Evolutionary conservation across 2,888 invertebrate species (phyloP).

Genomic region (Euclidia mi): DNA sequence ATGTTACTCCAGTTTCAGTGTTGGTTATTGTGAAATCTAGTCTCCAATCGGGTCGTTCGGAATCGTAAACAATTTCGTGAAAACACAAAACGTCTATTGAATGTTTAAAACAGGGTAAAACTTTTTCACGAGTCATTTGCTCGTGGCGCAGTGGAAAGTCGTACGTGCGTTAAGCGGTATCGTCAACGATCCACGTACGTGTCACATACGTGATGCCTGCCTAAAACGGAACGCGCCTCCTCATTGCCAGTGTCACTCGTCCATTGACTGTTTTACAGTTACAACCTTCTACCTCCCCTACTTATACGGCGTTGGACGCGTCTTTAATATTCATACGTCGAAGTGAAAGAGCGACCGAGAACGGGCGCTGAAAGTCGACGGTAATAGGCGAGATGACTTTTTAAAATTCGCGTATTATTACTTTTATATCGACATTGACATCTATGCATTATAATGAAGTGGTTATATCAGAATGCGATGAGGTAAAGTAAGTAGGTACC

Average conservation of each 20-base stretch:
- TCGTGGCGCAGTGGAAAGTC: conserved; percentile 80
- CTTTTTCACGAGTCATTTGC: conserved; percentile 66
- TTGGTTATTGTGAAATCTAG: conserved; percentile 1
- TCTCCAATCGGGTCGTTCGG: neutral
- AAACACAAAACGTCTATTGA: conserved; percentile 33
- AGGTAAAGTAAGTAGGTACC: conserved; percentile 19
- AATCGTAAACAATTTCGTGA: neutral
- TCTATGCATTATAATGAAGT: conserved; percentile 28
- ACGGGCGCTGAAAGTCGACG: conserved; percentile 55
- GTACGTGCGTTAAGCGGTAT: conserved; percentile 66
- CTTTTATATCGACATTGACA: conserved; percentile 32
- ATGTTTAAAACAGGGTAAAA: conserved; percentile 58
- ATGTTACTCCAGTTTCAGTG: conserved; percentile 1
- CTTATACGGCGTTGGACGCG: conserved; percentile 75
- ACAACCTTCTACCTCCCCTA: conserved; percentile 74
- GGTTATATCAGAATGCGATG: conserved; percentile 28
- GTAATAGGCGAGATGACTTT: conserved; percentile 48
- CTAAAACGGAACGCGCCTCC: conserved; percentile 76
- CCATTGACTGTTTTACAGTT: conserved; percentile 86
- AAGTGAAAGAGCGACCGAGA: conserved; percentile 72
- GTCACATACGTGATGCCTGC: conserved; percentile 76
- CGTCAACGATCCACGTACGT: conserved; percentile 74
- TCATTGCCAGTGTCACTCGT: conserved; percentile 85
- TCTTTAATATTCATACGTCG: conserved; percentile 80
- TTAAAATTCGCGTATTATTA: conserved; percentile 35